These are phyloP conservation scores for Leptoteleia sp. DNA, from an alignment of 1,140 invertebrate genomes.

Conservation along the genomic window DNA sequence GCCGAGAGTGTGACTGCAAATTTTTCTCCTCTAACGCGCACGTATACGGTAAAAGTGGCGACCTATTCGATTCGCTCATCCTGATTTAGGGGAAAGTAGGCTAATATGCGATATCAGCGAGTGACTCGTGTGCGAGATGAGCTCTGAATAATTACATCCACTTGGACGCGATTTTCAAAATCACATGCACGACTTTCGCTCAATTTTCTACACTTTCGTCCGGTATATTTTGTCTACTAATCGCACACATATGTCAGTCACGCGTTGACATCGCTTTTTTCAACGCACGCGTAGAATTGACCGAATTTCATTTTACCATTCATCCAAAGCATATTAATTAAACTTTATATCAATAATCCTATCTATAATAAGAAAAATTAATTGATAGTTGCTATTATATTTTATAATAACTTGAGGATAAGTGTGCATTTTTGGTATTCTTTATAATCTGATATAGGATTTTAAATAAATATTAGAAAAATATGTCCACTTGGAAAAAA, in stretches of 20 bases:
- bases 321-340: too few species aligned
- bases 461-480: too few species aligned
- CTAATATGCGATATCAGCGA: slow-evolving; percentile 42
- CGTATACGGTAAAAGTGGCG: slow-evolving; percentile 41
- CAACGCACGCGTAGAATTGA: neutral
- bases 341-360: too few species aligned
- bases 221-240: slow-evolving; percentile 35
- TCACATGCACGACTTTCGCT: slow-evolving; percentile 33
- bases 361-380: too few species aligned
- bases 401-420: too few species aligned
- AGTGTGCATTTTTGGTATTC: too few species aligned
- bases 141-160: slow-evolving; percentile 35
- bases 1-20: slow-evolving; percentile 45
- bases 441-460: too few species aligned
- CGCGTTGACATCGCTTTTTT: slow-evolving; percentile 10
- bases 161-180: slow-evolving; percentile 43
- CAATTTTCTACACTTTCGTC: slow-evolving; percentile 34
- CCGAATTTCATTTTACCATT: too few species aligned
- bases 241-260: slow-evolving; percentile 38
- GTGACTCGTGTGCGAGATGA: slow-evolving; percentile 40
- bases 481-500: too few species aligned
- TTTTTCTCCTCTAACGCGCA: slow-evolving; percentile 20
- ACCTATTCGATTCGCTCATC: slow-evolving; percentile 25
- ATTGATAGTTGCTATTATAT: too few species aligned
- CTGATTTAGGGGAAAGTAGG: slow-evolving; percentile 57